Conservation (phyloP, 2,888 invertebrate genomes). For the Anorthoa munda region DNA sequence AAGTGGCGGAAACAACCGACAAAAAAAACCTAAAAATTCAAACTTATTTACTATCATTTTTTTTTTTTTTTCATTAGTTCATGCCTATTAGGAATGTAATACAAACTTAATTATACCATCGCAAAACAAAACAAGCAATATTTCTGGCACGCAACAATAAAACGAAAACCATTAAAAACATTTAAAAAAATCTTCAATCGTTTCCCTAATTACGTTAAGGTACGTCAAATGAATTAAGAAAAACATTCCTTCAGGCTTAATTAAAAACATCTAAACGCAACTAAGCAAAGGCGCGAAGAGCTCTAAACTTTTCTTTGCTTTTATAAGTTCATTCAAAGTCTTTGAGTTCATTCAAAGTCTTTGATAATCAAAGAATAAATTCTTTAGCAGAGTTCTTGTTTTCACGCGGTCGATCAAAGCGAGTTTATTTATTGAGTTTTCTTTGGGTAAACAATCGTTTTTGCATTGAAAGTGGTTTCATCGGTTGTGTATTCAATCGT, state of each 20-base stretch:
- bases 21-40: too few relatives aligned
- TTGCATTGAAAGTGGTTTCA: constrained; percentile 37
- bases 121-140: not conserved
- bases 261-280: constrained; percentile 50
- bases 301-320: constrained; percentile 38
- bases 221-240: constrained; percentile 44
- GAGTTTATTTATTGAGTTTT: constrained; percentile 30
- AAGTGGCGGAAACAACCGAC: too few relatives aligned
- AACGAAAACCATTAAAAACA: constrained; percentile 1
- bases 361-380: constrained; percentile 51
- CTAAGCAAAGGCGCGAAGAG: constrained; percentile 36
- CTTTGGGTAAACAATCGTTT: constrained; percentile 42
- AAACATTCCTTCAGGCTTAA: constrained; percentile 36
- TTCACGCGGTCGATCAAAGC: constrained; percentile 54
- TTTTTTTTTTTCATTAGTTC: too few relatives aligned
- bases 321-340: constrained; percentile 38
- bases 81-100: not conserved
- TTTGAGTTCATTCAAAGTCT: constrained; percentile 52
- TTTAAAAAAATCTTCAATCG: constrained; percentile 1
- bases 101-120: not conserved
- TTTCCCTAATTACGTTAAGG: not conserved
- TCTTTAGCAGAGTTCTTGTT: constrained; percentile 31
- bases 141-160: not conserved
- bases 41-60: too few relatives aligned
- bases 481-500: constrained; percentile 3